phyloP scores from a whole-genome alignment of 2,888 invertebrate genomes.

The Dascillus cervinus region DNA sequence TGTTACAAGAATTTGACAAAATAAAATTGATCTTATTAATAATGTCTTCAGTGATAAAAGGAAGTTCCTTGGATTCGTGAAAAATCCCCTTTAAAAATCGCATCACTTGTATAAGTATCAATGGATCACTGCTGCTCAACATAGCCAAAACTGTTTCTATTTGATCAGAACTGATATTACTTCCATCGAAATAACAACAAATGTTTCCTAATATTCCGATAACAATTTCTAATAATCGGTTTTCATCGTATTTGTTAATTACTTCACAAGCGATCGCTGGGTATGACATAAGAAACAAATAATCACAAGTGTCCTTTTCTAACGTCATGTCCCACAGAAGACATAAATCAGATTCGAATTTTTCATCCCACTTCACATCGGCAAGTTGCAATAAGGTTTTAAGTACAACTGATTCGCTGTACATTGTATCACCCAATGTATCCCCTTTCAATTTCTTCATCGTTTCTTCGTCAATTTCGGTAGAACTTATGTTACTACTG shows the following conservation, averaged over 20 bases:
- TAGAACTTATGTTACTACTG: slow-evolving; percentile 17
- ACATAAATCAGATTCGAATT: slow-evolving; percentile 67
- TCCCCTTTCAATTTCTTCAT: slow-evolving; percentile 58
- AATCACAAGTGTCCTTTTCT: slow-evolving; percentile 66
- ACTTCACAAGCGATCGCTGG: slow-evolving; percentile 56
- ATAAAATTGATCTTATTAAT: slow-evolving; percentile 60
- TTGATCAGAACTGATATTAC: slow-evolving; percentile 49
- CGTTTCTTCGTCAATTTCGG: slow-evolving; percentile 36
- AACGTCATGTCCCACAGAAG: slow-evolving; percentile 81
- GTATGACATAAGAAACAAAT: slow-evolving; percentile 59
- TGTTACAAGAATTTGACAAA: slow-evolving; percentile 64
- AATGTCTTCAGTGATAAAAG: slow-evolving; percentile 38
- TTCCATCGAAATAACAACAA: slow-evolving; percentile 41
- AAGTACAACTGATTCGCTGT: slow-evolving; percentile 68
- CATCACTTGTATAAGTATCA: slow-evolving; percentile 66
- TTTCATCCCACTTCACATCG: slow-evolving; percentile 50
- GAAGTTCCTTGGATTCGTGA: slow-evolving; percentile 11
- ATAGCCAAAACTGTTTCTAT: slow-evolving; percentile 50
- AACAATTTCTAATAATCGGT: slow-evolving; percentile 69
- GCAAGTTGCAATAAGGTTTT: slow-evolving; percentile 58
- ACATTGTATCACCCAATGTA: slow-evolving; percentile 71
- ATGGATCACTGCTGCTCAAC: slow-evolving; percentile 58
- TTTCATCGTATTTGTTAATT: slow-evolving; percentile 52
- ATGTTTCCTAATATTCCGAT: slow-evolving; percentile 81
- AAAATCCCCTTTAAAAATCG: slow-evolving; percentile 52